Base-by-base conservation (phyloP, 2,888 invertebrate species). In the Sycophila texana region DNA sequence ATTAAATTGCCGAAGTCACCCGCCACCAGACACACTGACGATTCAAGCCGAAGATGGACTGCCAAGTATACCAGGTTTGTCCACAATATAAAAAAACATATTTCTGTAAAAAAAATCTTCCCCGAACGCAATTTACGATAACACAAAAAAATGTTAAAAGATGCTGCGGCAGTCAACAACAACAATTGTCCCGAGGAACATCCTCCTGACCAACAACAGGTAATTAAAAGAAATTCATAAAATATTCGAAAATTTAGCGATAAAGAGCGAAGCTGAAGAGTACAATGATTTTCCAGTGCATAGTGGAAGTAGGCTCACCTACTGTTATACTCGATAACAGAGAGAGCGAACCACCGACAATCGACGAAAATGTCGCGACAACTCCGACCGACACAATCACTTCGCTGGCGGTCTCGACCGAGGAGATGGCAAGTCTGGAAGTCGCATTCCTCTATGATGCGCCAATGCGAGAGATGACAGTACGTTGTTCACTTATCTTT, bases 381-480 rank as follows among this genome's bases (percentile, higher is more conserved):
- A 80, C 87, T 88, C 91, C 67, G 90, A 93, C 89, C 88, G 92
- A 89, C 80, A 84, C 83, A 63, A 84, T 86, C 74, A 84, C 88
- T 49, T 84, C 87, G 68, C 82, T 88, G 82, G 84, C 85, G 51
- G 85, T 84, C 81, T 80, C 85, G 71, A 83, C 85, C 60, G 89
- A 91, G 55, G 90, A 90, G 80, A 82, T 89, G 73, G 90, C 98
- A 7, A 94, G 95, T 82, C 92, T 98, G 82, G 97, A 98, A 91
- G 94, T 98, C 81, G 96, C 97, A 10, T 93, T 98, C 87, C 92
- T 96, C 51, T 98, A 98, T 89, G 97, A 98, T 89, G 96, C 97
- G 16, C 96, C 96, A 10, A 96, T 97, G 91, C 93, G 96, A 80
- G 96, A 96, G 91, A 97, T 98, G 96, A 96, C 96, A 63, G 95